phyloP scores from a whole-genome alignment of 2,888 invertebrate genomes.

The Drosophila dives region DNA sequence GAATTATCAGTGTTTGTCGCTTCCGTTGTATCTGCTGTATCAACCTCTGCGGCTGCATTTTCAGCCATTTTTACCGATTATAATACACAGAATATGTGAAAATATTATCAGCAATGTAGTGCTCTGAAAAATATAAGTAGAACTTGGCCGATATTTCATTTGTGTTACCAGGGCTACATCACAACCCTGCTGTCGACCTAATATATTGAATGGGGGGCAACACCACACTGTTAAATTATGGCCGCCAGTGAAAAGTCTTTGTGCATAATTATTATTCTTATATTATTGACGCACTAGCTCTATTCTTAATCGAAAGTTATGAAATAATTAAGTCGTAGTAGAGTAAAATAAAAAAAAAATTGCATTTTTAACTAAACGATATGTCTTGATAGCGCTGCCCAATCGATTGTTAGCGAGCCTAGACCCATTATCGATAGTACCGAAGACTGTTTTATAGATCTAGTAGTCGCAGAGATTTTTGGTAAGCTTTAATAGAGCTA shows the following conservation, averaged over 20 bases:
- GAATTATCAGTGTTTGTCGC: slow-evolving; percentile 2
- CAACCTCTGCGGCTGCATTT: slow-evolving; percentile 31
- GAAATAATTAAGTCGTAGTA: neutral
- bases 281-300: neutral
- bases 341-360: too few relatives aligned
- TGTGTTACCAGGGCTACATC: slow-evolving; percentile 28
- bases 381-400: neutral
- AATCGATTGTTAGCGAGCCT: slow-evolving; percentile 8
- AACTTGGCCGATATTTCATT: slow-evolving; percentile 35
- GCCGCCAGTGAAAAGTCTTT: neutral
- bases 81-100: slow-evolving; percentile 13
- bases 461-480: slow-evolving; percentile 66
- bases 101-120: slow-evolving; percentile 9
- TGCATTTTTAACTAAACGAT: neutral
- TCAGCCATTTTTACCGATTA: slow-evolving; percentile 56
- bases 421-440: slow-evolving; percentile 27
- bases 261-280: neutral
- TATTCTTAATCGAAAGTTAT: neutral
- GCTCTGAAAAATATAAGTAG: slow-evolving; percentile 28
- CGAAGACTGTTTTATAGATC: slow-evolving; percentile 43
- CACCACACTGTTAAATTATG: neutral
- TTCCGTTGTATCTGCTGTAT: slow-evolving; percentile 6
- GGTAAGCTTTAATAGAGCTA: slow-evolving; percentile 58
- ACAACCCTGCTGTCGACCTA: slow-evolving; percentile 7
- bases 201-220: neutral